Evolutionary conservation across 2,113 vertebrate genomes (phyloP).

Genomic region (Galeopterus variegatus): DNA sequence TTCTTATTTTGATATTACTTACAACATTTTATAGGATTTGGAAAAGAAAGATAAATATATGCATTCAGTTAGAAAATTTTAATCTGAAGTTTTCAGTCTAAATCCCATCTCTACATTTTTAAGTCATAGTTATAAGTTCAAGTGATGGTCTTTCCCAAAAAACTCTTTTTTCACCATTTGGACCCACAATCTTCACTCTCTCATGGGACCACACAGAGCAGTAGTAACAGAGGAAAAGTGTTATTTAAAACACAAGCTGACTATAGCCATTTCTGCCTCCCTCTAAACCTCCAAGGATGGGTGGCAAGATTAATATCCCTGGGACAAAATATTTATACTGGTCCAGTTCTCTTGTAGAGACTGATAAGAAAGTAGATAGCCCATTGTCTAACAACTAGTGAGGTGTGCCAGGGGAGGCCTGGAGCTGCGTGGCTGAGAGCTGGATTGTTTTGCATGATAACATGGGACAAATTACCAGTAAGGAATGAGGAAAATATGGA

Average conservation of each 20-base stretch:
- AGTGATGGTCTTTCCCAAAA: neutral
- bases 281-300: neutral
- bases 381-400: neutral
- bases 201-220: neutral
- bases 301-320: neutral
- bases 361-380: neutral
- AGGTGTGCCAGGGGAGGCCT: neutral
- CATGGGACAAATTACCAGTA: neutral
- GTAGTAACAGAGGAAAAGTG: neutral
- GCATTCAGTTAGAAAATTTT: neutral
- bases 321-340: slow-evolving; percentile 10
- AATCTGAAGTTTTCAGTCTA: slow-evolving; percentile 12
- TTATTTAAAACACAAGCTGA: slow-evolving; percentile 31
- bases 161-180: neutral
- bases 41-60: neutral
- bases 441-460: neutral
- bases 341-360: slow-evolving; percentile 6
- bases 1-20: slow-evolving; percentile 33
- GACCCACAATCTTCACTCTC: neutral
- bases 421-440: neutral
- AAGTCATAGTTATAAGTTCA: neutral
- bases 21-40: neutral
- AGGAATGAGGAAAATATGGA: neutral
- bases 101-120: neutral
- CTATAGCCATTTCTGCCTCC: neutral